Base-by-base conservation (phyloP, 2,113 vertebrate species). In the Neodon shergylaensis region DNA sequence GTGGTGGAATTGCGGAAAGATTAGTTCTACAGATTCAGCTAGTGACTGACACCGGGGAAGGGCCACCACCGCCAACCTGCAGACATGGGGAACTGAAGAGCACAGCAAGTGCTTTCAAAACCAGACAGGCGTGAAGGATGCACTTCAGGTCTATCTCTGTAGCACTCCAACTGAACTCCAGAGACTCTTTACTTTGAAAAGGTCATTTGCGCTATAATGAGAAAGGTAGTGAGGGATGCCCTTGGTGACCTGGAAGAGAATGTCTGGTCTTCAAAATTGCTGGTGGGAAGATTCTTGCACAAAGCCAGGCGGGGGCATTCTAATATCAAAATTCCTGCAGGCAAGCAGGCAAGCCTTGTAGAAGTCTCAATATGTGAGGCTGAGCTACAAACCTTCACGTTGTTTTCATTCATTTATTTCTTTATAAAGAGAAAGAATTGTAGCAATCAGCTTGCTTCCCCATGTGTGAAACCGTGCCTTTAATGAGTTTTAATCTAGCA, bases 401-500 rank as follows among this genome's bases (percentile, higher is more conserved):
- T 47, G 61, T 73, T 85, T 70, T 87, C 72, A 72, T 39, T 22
- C 3, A 78, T 7, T 49, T 66, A 66, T 31, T 90, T 92, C 82
- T 81, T 83, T 33, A 78, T 83, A 47, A 73, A 85, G 90, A 91
- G 78, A 79, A 72, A 96, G 72, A 96, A 96, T 77, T 95, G 90
- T 94, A 97, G 93, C 83, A 92, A 97, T 96, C 94, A 96, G 96
- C 91, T 91, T 54, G 83, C 42, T 88, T 85, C 87, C 13, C 77
- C 65, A 83, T 91, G 52, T 61, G 61, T 96, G 94, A 94, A 98
- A 97, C 94, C 96, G 91, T 91, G 96, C 95, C 96, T 94, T 66
- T 90, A 96, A 97, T 90, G 70, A 82, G 95, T 96, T 98, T 97
- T 81, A 97, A 94, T 96, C 77, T 61, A 95, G 12, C 90, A 98